Conservation (phyloP, 2,797 vertebrate genomes). For the Podarcis lilfordi region DNA sequence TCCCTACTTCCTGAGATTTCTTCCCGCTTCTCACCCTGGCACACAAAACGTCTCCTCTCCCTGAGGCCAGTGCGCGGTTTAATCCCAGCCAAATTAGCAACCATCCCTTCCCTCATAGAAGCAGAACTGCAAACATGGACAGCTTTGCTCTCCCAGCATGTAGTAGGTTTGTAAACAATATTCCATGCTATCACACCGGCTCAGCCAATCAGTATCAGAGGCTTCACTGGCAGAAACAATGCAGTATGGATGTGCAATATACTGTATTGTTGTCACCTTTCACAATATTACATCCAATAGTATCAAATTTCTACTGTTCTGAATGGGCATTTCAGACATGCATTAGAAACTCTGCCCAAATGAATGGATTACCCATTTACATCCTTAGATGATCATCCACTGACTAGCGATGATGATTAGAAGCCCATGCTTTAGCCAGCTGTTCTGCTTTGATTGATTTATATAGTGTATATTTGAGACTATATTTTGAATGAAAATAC, state of each 20-base stretch:
- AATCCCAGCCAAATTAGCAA: not conserved
- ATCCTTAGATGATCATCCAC: not conserved
- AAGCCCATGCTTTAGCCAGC: not conserved
- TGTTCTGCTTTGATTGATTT: not conserved
- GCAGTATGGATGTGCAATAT: not conserved
- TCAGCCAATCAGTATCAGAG: not conserved
- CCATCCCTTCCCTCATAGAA: not conserved
- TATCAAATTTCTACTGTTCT: not conserved
- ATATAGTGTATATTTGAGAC: not conserved
- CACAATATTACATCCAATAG: not conserved
- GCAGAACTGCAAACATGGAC: not conserved
- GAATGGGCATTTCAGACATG: not conserved
- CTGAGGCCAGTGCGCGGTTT: not conserved
- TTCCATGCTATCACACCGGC: not conserved
- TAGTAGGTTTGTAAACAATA: not conserved
- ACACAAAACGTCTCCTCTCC: not conserved
- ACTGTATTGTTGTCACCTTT: not conserved
- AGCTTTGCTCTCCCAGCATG: not conserved
- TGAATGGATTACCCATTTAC: not conserved
- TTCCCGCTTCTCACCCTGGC: not conserved
- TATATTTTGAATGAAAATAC: not conserved
- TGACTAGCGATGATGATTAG: not conserved
- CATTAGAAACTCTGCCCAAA: not conserved
- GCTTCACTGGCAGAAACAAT: not conserved
- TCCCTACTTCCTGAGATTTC: not conserved